Base-by-base conservation (phyloP, 2,113 vertebrate genomes). In the Paradoxurus hermaphroditus region DNA sequence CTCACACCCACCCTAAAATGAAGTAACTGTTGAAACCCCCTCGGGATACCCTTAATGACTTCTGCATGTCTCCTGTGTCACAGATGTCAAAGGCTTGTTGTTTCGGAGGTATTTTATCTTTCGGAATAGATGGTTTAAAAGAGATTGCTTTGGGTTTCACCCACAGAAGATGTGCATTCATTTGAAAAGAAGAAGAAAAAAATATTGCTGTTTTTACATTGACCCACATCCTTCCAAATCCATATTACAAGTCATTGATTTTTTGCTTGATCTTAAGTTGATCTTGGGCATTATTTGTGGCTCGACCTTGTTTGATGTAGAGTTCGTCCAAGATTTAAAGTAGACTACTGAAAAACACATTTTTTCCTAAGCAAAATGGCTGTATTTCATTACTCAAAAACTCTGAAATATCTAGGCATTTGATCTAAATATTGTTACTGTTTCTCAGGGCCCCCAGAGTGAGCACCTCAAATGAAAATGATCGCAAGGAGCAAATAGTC, bases 71-170 rank as follows among this genome's bases (percentile, higher is more conserved):
- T 99, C 98, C 98, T 98, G 98, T 99, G 99, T 99, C 99, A 99
- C 98, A 99, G 98, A 99, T 99, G 98, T 99, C 99, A 99, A 99
- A 99, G 99, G 98, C 98, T 99, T 98, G 98, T 99, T 99, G 99
- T 99, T 98, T 99, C 98, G 97, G 98, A 99, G 98, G 98, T 98
- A 98, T 99, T 99, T 98, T 99, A 98, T 99, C 98, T 99, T 99
- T 99, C 97, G 98, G 99, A 99, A 99, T 98, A 99, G 99, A 99
- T 98, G 98, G 97, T 98, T 98, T 98, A 98, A 98, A 98, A 89
- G 96, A 91, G 87, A 98, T 93, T 89, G 97, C 95, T 99, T 95
- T 99, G 98, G 99, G 98, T 97, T 97, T 97, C 73, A 93, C 96
- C 90, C 85, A 95, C 0, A 13, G 96, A 98, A 98, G 95, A 98